phyloP scores from a whole-genome alignment of 2,113 vertebrate species.

The Meles meles region DNA sequence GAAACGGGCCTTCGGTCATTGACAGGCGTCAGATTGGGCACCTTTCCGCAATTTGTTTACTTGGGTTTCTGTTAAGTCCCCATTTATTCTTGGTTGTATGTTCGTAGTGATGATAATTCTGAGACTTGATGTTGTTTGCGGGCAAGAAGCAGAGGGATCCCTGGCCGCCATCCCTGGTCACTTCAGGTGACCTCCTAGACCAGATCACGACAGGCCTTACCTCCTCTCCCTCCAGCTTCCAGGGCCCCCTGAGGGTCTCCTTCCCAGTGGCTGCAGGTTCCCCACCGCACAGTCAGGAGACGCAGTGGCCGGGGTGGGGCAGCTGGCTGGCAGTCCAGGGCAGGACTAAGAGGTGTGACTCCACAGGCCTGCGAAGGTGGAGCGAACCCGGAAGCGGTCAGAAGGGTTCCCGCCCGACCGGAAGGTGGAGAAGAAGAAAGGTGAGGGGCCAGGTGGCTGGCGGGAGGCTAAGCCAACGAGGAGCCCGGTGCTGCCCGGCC shows the following conservation, averaged over 20 bases:
- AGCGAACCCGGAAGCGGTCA: slow-evolving; percentile 89
- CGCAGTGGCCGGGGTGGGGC: rapidly evolving
- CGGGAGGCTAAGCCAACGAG: rapidly evolving
- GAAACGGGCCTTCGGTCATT: rapidly evolving
- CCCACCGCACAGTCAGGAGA: rapidly evolving
- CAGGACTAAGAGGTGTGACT: not conserved
- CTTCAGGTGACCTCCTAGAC: not conserved
- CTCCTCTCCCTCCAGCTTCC: not conserved
- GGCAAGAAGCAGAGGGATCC: too few species aligned
- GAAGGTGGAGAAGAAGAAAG: slow-evolving; percentile 94
- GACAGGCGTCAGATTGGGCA: rapidly evolving
- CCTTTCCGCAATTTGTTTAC: not conserved
- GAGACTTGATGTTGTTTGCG: not conserved
- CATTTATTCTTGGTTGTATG: rapidly evolving
- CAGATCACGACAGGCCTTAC: not conserved
- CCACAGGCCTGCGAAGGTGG: slow-evolving; percentile 86
- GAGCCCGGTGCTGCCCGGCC: too few species aligned
- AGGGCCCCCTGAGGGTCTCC: not conserved
- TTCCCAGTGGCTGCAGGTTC: not conserved
- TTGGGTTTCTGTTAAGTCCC: not conserved
- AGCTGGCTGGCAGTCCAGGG: not conserved
- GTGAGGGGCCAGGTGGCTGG: slow-evolving; percentile 74
- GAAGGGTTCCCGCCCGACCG: slow-evolving; percentile 86
- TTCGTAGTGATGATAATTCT: not conserved
- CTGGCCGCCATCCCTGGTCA: not conserved